phyloP scores from a whole-genome alignment of 2,888 invertebrate genomes.

The Perdita meconis region DNA sequence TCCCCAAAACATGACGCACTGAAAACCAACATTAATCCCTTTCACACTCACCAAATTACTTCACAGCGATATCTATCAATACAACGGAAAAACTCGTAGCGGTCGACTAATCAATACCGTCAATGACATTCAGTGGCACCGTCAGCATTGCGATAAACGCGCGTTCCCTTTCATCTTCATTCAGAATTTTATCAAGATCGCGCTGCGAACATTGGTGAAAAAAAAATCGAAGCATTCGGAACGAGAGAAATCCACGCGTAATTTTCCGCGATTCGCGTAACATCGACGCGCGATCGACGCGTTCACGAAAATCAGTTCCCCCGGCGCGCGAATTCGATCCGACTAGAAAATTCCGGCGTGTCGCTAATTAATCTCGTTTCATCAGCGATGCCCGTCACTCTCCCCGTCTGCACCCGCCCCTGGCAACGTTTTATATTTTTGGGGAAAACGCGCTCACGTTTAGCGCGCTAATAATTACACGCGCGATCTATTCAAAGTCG shows the following conservation, averaged over 20 bases:
- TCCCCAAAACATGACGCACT: neutral
- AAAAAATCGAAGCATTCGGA: too few relatives aligned
- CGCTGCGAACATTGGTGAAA: too few relatives aligned
- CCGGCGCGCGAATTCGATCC: constrained; percentile 40
- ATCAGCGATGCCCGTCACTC: constrained; percentile 29
- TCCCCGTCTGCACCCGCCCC: neutral
- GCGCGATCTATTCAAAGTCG: constrained; percentile 57
- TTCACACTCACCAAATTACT: constrained; percentile 2
- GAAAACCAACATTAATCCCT: neutral
- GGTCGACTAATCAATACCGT: neutral
- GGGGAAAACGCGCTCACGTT: constrained; percentile 25
- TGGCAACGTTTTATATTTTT: constrained; percentile 48
- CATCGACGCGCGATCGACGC: neutral
- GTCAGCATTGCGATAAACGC: constrained; percentile 9
- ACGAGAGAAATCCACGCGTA: neutral
- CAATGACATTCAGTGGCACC: constrained; percentile 25
- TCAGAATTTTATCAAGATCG: constrained; percentile 27
- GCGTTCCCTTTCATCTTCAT: constrained; percentile 21
- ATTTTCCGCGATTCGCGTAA: too few relatives aligned
- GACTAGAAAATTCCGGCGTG: constrained; percentile 53
- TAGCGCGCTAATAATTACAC: constrained; percentile 56
- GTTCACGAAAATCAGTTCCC: constrained; percentile 12
- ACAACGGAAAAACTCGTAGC: neutral
- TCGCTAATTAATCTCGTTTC: constrained; percentile 61
- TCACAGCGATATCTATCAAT: neutral